Evolutionary conservation across 2,113 vertebrate genomes (phyloP).

Genomic region (Chunga burmeisteri): DNA sequence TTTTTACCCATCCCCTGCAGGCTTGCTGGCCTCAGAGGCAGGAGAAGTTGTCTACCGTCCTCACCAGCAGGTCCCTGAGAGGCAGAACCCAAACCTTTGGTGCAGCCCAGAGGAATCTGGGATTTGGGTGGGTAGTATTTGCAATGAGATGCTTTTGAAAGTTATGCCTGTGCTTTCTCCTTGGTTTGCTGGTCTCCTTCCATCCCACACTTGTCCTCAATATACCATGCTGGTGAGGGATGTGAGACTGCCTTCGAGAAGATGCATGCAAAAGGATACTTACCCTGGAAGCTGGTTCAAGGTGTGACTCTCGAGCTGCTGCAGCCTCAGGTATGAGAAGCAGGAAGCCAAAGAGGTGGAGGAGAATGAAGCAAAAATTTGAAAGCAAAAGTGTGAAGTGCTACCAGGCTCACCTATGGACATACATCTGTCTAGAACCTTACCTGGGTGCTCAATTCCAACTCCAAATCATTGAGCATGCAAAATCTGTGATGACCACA

Average conservation of each 20-base stretch:
- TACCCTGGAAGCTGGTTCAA: background rate
- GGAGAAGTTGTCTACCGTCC: background rate
- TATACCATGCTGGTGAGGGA: background rate
- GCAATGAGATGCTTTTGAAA: background rate
- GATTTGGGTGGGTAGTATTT: background rate
- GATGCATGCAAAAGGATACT: background rate
- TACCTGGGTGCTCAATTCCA: background rate
- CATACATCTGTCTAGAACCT: background rate
- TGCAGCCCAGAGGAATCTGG: background rate
- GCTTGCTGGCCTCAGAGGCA: background rate
- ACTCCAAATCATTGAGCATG: background rate
- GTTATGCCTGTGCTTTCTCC: background rate
- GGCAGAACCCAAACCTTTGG: background rate
- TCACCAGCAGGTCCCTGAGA: background rate
- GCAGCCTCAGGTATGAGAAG: background rate
- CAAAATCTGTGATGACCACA: background rate
- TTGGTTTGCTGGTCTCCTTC: background rate
- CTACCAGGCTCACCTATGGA: background rate
- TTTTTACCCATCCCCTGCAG: background rate
- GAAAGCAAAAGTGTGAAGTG: background rate
- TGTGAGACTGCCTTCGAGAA: background rate
- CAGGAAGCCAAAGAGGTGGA: background rate
- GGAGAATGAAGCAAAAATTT: background rate
- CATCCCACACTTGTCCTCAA: background rate
- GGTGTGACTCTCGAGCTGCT: background rate